Evolutionary conservation across 2,797 vertebrate species (phyloP), one percentile per base, ranked within the genome.

Genomic region (Aplochiton taeniatus): DNA sequence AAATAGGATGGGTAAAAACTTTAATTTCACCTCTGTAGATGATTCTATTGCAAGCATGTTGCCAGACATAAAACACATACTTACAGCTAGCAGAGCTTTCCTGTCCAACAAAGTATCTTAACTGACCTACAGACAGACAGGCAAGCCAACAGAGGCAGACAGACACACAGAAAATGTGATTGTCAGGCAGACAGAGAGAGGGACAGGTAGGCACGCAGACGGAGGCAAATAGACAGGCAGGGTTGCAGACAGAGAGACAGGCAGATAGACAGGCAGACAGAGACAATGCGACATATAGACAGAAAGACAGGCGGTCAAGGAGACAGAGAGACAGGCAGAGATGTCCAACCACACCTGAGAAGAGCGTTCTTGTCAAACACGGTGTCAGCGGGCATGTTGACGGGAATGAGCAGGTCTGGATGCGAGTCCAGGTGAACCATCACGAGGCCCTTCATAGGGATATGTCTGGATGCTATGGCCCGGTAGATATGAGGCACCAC

Each of bases 391-490:
- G 92, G 85, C 97, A 99, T 98, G 84, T 97, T 96, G 66, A 98
- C 93, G 0, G 97, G 95, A 74, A 99, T 98, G 1, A 99, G 94
- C 16, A 99, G 94, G 79, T 99, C 97, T 4, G 97, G 97, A 58
- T 99, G 97, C 3, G 97, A 98, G 88, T 99, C 96, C 54, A 98
- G 79, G 77, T 99, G 96, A 66, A 99, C 77, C 87, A 99, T 94
- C 69, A 90, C 93, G 58, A 99, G 85, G 76, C 94, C 85, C 74
- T 83, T 89, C 75, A 84, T 68, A 9, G 96, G 97, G 68, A 99
- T 91, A 84, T 98, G 94, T 72, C 93, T 95, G 0, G 97, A 97
- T 61, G 92, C 97, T 61, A 99, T 98, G 65, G 96, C 95, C 42
- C 96, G 93, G 74, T 98, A 98, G 83, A 99, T 97, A 75, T 94